Base-by-base conservation (phyloP, 2,113 vertebrate species). In the Cryptomyrus ogoouensis region DNA sequence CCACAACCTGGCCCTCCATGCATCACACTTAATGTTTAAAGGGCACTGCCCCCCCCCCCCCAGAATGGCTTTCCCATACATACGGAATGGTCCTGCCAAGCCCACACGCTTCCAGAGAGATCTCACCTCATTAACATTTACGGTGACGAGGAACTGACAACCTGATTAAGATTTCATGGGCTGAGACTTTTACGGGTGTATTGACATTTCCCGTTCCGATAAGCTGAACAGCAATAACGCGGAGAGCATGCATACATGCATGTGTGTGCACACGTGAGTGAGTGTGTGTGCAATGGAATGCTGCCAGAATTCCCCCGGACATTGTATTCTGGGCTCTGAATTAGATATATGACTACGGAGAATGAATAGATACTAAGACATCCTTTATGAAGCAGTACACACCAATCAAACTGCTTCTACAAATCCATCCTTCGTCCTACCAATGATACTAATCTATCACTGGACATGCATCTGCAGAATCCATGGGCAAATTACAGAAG, bases 101-200 rank as follows among this genome's bases (percentile, higher is more conserved):
- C 85, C 47, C 49, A 17, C 91, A 90, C 85, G 89, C 89, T 91
- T 90, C 92, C 77, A 70, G 92, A 89, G 42, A 91, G 91, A 94
- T 95, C 93, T 95, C 93, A 94, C 93, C 95, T 95, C 95, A 95
- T 96, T 96, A 96, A 96, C 95, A 96, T 96, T 96, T 96, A 92
- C 95, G 95, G 94, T 95, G 95, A 94, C 93, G 91, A 93, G 93
- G 91, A 89, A 92, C 93, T 92, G 94, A 92, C 88, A 58, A 91
- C 92, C 92, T 93, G 94, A 95, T 96, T 94, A 96, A 95, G 94
- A 94, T 95, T 95, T 95, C 95, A 95, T 95, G 94, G 95, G 93
- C 88, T 31, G 1, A 91, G 93, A 93, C 95, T 56, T 19, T 85
- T 94, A 95, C 94, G 93, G 93, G 93, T 93, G 92, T 93, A 96